Evolutionary conservation across 2,797 vertebrate genomes (phyloP).

Genomic region (Hephaestus fuliginosus): DNA sequence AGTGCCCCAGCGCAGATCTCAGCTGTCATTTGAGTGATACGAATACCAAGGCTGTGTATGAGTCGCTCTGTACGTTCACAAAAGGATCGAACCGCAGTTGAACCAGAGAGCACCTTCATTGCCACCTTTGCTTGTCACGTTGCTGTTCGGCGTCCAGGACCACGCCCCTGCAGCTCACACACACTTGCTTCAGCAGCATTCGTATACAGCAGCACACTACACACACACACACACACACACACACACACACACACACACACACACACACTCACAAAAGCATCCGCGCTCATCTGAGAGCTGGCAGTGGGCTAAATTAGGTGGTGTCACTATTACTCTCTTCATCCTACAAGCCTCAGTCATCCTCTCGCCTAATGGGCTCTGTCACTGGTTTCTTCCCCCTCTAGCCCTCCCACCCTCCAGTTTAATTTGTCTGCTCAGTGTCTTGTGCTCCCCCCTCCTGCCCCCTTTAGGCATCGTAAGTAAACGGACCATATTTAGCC

Average conservation of each 20-base stretch:
- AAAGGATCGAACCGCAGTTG: background rate
- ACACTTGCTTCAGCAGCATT: conserved; percentile 27
- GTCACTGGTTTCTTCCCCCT: conserved; percentile 23
- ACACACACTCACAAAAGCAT: background rate
- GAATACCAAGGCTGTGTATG: background rate
- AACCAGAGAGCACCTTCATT: background rate
- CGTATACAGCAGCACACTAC: conserved; percentile 5
- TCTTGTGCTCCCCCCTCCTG: conserved; percentile 6
- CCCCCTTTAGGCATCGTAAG: conserved; percentile 24
- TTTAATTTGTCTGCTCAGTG: conserved; percentile 47
- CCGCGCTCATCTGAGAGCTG: conserved; percentile 24
- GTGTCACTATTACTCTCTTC: conserved; percentile 62
- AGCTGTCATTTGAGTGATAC: no score
- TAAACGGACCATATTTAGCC: conserved; percentile 42
- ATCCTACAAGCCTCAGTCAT: conserved; percentile 25
- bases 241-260: background rate
- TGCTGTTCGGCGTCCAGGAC: conserved; percentile 35
- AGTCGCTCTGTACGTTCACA: background rate
- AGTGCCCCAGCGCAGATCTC: background rate
- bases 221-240: background rate
- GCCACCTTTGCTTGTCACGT: conserved; percentile 16
- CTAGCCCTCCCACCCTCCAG: conserved; percentile 31
- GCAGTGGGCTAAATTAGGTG: conserved; percentile 56
- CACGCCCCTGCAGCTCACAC: conserved; percentile 69
- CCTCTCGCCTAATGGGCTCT: conserved; percentile 29